These are phyloP conservation scores for Sesia bembeciformis DNA, from an alignment of 2,888 invertebrate genomes.

Conservation along the genomic window DNA sequence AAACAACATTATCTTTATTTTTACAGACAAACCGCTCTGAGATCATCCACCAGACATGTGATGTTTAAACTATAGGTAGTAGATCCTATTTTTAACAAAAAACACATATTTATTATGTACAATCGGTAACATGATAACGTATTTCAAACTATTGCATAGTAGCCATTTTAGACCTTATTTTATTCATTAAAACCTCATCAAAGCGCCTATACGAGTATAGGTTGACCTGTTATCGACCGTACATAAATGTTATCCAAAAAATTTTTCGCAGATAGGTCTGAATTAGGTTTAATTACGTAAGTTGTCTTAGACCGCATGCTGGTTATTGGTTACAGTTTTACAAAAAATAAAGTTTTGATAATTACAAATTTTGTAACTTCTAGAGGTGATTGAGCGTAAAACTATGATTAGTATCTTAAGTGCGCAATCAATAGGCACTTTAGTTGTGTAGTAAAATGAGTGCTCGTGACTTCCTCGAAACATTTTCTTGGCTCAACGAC, in stretches of 20 bases:
- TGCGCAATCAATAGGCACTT: slow-evolving; percentile 38
- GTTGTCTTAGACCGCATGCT: too few relatives aligned
- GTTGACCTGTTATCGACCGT: too few relatives aligned
- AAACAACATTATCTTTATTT: slow-evolving; percentile 4
- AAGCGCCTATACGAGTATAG: too few relatives aligned
- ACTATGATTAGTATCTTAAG: slow-evolving; percentile 7
- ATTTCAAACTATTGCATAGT: too few relatives aligned
- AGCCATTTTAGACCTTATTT: too few relatives aligned
- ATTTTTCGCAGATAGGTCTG: too few relatives aligned
- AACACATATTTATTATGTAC: not conserved
- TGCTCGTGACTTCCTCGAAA: slow-evolving; percentile 58
- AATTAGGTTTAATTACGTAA: too few relatives aligned
- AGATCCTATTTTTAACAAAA: not conserved
- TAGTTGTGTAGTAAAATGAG: slow-evolving; percentile 28
- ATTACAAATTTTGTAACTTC: not conserved
- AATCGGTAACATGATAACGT: too few relatives aligned
- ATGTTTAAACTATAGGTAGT: not conserved
- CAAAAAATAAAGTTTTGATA: not conserved
- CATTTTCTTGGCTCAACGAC: slow-evolving; percentile 42
- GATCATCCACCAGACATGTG: slow-evolving; percentile 15
- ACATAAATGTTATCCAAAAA: too few relatives aligned
- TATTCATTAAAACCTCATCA: too few relatives aligned
- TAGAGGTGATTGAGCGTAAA: not conserved
- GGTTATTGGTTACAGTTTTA: too few relatives aligned
- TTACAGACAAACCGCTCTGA: slow-evolving; percentile 17